A percentile compares a stretch with the other conserved stretches of the same genome.
These are phyloP conservation scores for Tenthredo notha DNA, from an alignment of 2,888 invertebrate genomes.

Conservation along the genomic window DNA sequence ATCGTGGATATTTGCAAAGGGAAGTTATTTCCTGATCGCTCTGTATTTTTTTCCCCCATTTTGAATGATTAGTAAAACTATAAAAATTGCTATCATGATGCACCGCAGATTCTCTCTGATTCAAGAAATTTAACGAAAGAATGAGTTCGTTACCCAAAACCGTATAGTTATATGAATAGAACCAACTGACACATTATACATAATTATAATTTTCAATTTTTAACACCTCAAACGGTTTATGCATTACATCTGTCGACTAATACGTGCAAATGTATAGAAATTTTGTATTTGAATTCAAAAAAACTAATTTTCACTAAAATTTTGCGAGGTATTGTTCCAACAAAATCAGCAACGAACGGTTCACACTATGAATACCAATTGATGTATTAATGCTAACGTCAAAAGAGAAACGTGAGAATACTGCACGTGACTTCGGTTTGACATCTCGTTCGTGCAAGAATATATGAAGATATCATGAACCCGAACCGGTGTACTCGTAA, in stretches of 20 bases:
- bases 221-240: neutral
- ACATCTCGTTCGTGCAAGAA: neutral
- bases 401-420: neutral
- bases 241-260: neutral
- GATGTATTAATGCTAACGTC: slow-evolving; percentile 31
- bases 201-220: neutral
- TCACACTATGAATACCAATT: slow-evolving; percentile 38
- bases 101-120: neutral
- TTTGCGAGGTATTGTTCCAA: neutral
- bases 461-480: neutral
- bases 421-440: slow-evolving; percentile 1
- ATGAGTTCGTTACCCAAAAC: too few species aligned
- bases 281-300: neutral
- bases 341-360: slow-evolving; percentile 10
- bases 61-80: neutral
- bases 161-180: too few species aligned
- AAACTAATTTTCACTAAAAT: neutral
- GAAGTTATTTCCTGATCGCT: neutral
- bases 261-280: neutral
- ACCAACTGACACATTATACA: too few species aligned
- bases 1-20: neutral
- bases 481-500: neutral
- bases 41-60: neutral
- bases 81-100: neutral
- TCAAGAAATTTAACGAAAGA: too few species aligned